phyloP scores from a whole-genome alignment of 2,113 vertebrate species.

The Procapra przewalskii region DNA sequence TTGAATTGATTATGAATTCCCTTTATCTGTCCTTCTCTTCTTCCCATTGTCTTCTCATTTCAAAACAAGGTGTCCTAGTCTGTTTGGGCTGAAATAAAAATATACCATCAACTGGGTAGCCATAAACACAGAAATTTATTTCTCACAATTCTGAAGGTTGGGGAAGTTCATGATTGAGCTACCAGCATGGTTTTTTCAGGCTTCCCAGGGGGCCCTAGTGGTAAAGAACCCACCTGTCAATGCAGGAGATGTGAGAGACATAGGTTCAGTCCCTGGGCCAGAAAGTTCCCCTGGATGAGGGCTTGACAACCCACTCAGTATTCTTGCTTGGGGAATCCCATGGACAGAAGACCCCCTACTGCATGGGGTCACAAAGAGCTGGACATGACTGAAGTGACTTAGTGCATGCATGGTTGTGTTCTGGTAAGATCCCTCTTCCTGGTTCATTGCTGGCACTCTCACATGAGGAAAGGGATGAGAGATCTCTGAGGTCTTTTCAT shows the following conservation, averaged over 20 bases:
- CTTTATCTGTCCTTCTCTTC: background rate
- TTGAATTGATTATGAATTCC: background rate
- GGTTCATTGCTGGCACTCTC: background rate
- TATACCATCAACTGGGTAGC: background rate
- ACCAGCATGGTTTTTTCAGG: background rate
- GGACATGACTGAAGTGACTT: background rate
- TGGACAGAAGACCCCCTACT: background rate
- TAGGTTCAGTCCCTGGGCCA: background rate
- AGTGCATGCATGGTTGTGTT: background rate
- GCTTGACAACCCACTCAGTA: background rate
- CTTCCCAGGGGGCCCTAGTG: background rate
- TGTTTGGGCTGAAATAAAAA: background rate
- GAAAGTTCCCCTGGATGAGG: background rate
- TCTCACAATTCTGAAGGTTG: background rate
- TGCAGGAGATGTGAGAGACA: background rate
- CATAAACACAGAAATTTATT: background rate
- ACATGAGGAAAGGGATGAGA: background rate
- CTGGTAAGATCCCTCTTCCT: background rate
- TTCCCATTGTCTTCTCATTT: background rate
- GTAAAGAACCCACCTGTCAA: background rate
- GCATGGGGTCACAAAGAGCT: background rate
- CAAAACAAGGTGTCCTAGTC: background rate
- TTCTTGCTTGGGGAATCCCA: background rate
- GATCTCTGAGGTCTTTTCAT: background rate
- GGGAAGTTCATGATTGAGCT: background rate